Evolutionary conservation across 2,113 vertebrate genomes (phyloP).

Genomic region (Odontophorus gujanensis): DNA sequence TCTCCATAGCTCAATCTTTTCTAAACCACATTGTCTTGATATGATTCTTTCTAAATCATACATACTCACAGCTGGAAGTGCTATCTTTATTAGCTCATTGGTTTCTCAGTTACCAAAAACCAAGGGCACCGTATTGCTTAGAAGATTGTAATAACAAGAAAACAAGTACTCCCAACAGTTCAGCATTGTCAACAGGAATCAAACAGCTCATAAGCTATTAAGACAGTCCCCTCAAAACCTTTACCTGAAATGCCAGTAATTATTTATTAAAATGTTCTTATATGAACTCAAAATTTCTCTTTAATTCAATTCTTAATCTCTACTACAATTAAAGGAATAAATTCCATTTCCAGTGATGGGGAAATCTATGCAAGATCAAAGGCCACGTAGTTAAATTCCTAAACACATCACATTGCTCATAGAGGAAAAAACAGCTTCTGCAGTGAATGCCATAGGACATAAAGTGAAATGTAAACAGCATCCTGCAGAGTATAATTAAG

Average conservation of each 20-base stretch:
- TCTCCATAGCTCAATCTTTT: neutral
- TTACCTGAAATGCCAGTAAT: neutral
- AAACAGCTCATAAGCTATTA: neutral
- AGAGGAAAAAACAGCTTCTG: conserved; percentile 45
- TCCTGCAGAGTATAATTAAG: conserved; percentile 51
- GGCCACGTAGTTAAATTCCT: conserved; percentile 45
- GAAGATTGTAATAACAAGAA: neutral
- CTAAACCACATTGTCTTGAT: neutral
- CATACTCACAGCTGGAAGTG: neutral
- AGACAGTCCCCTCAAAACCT: conserved; percentile 7
- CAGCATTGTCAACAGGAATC: neutral
- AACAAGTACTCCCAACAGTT: neutral
- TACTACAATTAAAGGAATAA: conserved; percentile 6
- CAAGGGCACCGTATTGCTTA: neutral
- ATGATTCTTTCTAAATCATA: neutral
- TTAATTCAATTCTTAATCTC: conserved; percentile 3
- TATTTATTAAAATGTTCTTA: conserved; percentile 19
- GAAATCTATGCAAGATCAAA: conserved; percentile 26
- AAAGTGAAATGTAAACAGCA: conserved; percentile 21
- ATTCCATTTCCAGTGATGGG: neutral
- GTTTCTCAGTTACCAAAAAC: conserved; percentile 24
- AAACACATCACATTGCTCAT: conserved; percentile 33
- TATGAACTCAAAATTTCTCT: neutral
- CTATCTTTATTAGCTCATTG: neutral
- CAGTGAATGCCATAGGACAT: conserved; percentile 43